phyloP scores from a whole-genome alignment of 1,140 invertebrate genomes.

The Coenobita brevimanus region DNA sequence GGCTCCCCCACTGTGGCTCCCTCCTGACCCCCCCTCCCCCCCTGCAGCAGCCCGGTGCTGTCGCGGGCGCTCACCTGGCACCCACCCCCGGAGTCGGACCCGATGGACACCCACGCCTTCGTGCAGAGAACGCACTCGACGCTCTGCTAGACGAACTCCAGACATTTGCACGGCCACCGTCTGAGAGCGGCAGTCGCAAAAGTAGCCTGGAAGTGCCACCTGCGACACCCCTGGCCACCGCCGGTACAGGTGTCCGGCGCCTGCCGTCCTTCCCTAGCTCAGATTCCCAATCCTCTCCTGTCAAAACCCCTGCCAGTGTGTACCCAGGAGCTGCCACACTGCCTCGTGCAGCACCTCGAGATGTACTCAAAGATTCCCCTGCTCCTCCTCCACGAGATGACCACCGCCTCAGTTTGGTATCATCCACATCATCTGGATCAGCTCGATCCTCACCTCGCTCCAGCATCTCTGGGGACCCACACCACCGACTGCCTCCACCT shows the following conservation, averaged over 20 bases:
- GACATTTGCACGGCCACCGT: constrained; percentile 58
- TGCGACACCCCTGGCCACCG: constrained; percentile 39
- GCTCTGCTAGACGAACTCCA: constrained; percentile 61
- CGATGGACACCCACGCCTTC: constrained; percentile 62
- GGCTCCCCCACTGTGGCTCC: constrained; percentile 38
- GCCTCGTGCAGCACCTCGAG: constrained; percentile 34
- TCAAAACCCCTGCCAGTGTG: constrained; percentile 58
- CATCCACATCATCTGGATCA: constrained; percentile 53
- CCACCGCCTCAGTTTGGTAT: constrained; percentile 48
- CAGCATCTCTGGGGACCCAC: constrained; percentile 41
- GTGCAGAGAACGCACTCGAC: constrained; percentile 67
- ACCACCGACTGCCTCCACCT: constrained; percentile 55
- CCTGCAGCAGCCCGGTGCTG: constrained; percentile 62
- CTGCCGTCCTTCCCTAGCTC: constrained; percentile 68
- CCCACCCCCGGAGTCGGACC: constrained; percentile 58
- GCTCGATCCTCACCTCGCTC: constrained; percentile 38
- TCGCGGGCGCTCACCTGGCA: constrained; percentile 63
- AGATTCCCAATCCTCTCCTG: constrained; percentile 67
- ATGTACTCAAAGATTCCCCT: not conserved
- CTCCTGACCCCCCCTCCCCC: constrained; percentile 2
- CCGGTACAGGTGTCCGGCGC: constrained; percentile 61
- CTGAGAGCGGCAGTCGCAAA: constrained; percentile 57
- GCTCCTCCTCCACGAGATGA: constrained; percentile 47
- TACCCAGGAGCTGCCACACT: constrained; percentile 41
- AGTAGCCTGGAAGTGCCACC: constrained; percentile 52